Evolutionary conservation across 2,888 invertebrate genomes (phyloP).

Genomic region (Stictocephala bisonia): DNA sequence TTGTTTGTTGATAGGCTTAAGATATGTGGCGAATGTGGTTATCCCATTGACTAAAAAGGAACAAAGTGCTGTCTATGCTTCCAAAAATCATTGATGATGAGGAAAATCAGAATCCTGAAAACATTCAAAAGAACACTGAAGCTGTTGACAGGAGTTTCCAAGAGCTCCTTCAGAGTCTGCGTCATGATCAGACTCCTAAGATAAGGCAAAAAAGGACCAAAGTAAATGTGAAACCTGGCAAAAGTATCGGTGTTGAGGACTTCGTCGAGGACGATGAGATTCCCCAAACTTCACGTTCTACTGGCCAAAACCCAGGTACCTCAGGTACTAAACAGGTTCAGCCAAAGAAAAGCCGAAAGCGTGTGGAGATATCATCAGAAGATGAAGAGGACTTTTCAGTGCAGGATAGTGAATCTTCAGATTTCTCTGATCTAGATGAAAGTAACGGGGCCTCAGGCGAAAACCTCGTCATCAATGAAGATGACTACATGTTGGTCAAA

Average conservation of each 20-base stretch:
- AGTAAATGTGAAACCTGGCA: slow-evolving; percentile 39
- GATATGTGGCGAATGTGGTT: slow-evolving; percentile 55
- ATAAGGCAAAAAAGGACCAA: slow-evolving; percentile 28
- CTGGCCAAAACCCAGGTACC: slow-evolving; percentile 40
- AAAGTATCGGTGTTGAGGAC: slow-evolving; percentile 40
- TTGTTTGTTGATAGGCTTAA: slow-evolving; percentile 42
- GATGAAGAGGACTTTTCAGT: slow-evolving; percentile 44
- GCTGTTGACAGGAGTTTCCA: slow-evolving; percentile 36
- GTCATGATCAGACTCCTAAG: slow-evolving; percentile 38
- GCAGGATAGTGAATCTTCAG: slow-evolving; percentile 42
- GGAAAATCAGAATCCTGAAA: slow-evolving; percentile 29
- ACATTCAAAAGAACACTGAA: slow-evolving; percentile 29
- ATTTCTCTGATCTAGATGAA: slow-evolving; percentile 37
- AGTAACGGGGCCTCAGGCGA: slow-evolving; percentile 36
- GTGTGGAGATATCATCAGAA: slow-evolving; percentile 40
- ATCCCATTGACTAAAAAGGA: slow-evolving; percentile 52
- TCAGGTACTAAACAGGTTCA: slow-evolving; percentile 26
- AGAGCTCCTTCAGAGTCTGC: slow-evolving; percentile 33
- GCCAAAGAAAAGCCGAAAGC: slow-evolving; percentile 40
- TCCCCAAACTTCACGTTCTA: slow-evolving; percentile 44
- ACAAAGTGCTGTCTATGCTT: slow-evolving; percentile 41
- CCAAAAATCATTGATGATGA: slow-evolving; percentile 38
- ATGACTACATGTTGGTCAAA: slow-evolving; percentile 42
- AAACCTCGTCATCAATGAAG: slow-evolving; percentile 44
- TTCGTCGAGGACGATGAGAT: slow-evolving; percentile 38